Conservation (phyloP, 2,797 vertebrate genomes). For the Phataginus tetradactyla region DNA sequence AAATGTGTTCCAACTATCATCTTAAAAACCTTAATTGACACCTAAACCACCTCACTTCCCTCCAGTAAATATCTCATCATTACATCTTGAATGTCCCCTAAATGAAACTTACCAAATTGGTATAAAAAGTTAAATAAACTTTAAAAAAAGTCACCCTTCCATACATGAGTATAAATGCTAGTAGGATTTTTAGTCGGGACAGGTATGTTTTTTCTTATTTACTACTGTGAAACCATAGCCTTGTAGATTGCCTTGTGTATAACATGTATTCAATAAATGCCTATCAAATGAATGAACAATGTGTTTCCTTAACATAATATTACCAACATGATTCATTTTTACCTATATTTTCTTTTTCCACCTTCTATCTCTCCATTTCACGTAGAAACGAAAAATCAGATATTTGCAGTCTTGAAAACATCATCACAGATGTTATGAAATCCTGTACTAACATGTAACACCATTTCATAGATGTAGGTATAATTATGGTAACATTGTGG, state of each 20-base stretch:
- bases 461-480: neutral
- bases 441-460: too few species aligned
- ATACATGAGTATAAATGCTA: neutral
- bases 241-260: neutral
- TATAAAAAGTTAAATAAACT: neutral
- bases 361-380: neutral
- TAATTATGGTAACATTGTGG: rapidly evolving
- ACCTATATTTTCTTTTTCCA: neutral
- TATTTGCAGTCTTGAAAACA: neutral
- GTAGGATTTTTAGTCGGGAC: neutral
- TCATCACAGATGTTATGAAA: too few species aligned
- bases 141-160: neutral
- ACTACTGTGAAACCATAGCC: neutral
- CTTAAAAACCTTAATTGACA: neutral
- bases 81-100: neutral
- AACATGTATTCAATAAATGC: neutral
- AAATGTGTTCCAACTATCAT: neutral
- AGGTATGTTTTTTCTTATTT: neutral
- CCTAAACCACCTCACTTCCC: neutral
- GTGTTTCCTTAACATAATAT: neutral
- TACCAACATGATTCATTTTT: neutral
- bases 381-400: neutral
- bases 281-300: neutral
- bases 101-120: neutral
- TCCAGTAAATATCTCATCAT: neutral